A percentile compares a stretch with the other conserved stretches of the same genome.
Conservation (phyloP, 2,797 vertebrate species). For the Gadopsis bispinosus region DNA sequence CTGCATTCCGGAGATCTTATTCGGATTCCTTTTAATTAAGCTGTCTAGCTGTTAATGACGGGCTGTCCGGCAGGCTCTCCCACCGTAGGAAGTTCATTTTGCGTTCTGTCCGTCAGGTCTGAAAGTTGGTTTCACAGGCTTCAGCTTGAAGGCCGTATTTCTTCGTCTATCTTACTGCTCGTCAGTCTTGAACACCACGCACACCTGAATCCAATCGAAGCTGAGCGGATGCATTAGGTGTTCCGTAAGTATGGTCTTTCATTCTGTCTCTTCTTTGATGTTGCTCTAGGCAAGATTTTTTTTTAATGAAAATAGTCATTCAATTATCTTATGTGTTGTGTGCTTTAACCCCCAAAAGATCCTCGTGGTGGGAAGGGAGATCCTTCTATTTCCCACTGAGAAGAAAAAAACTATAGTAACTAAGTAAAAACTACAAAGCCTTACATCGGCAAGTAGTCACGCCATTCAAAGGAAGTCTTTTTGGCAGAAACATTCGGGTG, state of each 20-base stretch:
- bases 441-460: too few species aligned
- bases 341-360: background rate
- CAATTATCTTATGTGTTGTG: background rate
- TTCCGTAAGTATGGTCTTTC: constrained; percentile 11
- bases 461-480: too few species aligned
- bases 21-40: constrained; percentile 77
- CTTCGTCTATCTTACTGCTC: background rate
- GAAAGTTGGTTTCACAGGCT: constrained; percentile 14
- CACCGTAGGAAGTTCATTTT: constrained; percentile 38
- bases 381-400: background rate
- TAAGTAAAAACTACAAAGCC: too few species aligned
- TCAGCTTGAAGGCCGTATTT: constrained; percentile 32
- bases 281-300: background rate
- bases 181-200: constrained; percentile 30
- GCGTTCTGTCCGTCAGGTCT: constrained; percentile 42
- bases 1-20: constrained; percentile 61
- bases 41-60: constrained; percentile 72
- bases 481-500: too few species aligned
- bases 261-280: constrained; percentile 11
- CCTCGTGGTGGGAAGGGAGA: background rate
- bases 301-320: background rate
- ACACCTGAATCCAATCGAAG: constrained; percentile 6
- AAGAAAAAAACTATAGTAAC: background rate
- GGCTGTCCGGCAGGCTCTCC: constrained; percentile 53
- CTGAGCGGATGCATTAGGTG: constrained; percentile 7